A percentile compares a stretch with the other conserved stretches of the same genome.
phyloP scores from a whole-genome alignment of 1,140 invertebrate genomes.

The Meteorus sp. region DNA sequence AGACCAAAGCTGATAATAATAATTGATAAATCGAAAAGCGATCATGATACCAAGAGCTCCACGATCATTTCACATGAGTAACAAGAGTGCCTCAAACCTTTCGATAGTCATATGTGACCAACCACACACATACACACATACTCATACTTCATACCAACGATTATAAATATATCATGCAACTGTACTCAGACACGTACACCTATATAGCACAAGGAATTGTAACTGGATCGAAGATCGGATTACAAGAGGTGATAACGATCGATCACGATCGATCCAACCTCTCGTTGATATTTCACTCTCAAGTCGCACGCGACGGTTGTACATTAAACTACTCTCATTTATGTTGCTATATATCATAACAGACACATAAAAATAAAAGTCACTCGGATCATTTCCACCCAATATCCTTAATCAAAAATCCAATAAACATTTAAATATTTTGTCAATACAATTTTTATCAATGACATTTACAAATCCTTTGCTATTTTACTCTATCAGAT shows the following conservation, averaged over 20 bases:
- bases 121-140: not conserved
- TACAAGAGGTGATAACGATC: slow-evolving; percentile 36
- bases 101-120: not conserved
- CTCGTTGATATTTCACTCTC: slow-evolving; percentile 23
- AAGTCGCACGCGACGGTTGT: slow-evolving; percentile 10
- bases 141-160: no score
- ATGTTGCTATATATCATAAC: not conserved
- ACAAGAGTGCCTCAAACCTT: not conserved
- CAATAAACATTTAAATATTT: no score
- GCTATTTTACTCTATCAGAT: no score
- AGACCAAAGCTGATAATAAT: not conserved
- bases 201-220: slow-evolving; percentile 15
- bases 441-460: no score
- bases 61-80: no score
- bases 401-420: no score
- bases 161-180: no score
- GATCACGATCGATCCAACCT: slow-evolving; percentile 31
- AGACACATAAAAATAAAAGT: no score
- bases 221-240: slow-evolving; percentile 42
- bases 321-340: slow-evolving; percentile 3
- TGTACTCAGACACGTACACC: not conserved
- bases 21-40: not conserved
- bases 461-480: no score
- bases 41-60: not conserved
- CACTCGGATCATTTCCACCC: no score